Percentiles rank a stretch among this genome's conserved stretches.
These are phyloP conservation scores for Sebastes baramenuke DNA, from an alignment of 2,797 vertebrate species.

Conservation along the genomic window DNA sequence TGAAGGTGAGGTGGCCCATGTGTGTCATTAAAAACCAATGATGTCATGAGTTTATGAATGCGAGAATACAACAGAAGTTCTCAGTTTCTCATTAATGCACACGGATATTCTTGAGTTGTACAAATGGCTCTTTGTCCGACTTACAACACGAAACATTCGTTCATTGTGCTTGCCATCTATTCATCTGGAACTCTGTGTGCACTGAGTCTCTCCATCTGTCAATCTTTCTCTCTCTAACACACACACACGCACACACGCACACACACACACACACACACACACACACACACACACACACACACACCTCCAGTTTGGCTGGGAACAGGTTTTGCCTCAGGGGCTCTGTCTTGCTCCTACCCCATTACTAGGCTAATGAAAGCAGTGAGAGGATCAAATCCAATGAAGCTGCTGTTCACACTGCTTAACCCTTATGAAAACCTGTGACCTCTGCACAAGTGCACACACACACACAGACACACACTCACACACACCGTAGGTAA, in stretches of 20 bases:
- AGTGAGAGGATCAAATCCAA: conserved; percentile 62
- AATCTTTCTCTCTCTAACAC: background rate
- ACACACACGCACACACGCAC: background rate
- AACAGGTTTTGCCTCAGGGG: conserved; percentile 54
- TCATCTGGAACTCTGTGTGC: background rate
- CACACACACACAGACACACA: background rate
- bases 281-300: conserved; percentile 2
- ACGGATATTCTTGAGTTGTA: background rate
- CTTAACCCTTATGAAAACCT: conserved; percentile 48
- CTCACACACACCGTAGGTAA: background rate
- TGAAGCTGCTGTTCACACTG: conserved; percentile 52
- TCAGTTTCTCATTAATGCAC: background rate
- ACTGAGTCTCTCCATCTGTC: conserved; percentile 7
- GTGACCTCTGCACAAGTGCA: conserved; percentile 15
- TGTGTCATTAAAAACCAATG: background rate
- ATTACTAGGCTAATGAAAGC: conserved; percentile 66
- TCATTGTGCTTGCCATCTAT: conserved; percentile 2
- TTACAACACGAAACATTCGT: conserved; percentile 9
- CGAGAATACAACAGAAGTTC: background rate
- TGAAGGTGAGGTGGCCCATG: background rate
- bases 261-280: background rate
- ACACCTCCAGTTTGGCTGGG: conserved; percentile 21
- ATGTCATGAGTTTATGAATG: background rate
- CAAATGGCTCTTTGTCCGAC: conserved; percentile 2
- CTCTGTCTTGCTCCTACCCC: conserved; percentile 41